Evolutionary conservation across 2,888 invertebrate genomes (phyloP).

Genomic region (Lasioglossum calceatum): DNA sequence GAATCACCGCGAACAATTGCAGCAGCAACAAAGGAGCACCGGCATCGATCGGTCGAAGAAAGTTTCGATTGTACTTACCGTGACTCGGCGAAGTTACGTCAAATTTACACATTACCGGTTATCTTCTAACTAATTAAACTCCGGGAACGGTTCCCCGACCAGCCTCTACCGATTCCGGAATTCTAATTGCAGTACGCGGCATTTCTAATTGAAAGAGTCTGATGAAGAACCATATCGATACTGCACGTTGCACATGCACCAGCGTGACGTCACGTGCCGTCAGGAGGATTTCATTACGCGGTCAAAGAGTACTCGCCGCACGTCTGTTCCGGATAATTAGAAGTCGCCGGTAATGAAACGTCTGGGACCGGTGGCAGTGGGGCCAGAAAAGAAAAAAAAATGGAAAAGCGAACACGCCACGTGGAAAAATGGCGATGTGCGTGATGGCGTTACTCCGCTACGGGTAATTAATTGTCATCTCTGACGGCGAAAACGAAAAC

Average conservation of each 20-base stretch:
- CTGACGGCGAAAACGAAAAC: constrained; percentile 28
- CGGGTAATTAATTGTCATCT: constrained; percentile 65
- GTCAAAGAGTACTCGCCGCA: constrained; percentile 16
- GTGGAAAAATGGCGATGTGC: constrained; percentile 13
- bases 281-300: constrained; percentile 15
- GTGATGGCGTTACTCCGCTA: constrained; percentile 49
- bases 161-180: background rate
- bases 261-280: background rate
- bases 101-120: background rate
- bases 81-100: background rate
- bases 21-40: background rate
- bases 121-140: constrained; percentile 4
- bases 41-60: background rate
- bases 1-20: background rate
- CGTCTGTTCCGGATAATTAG: constrained; percentile 47
- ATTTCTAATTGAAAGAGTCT: background rate
- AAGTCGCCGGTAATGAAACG: constrained; percentile 38
- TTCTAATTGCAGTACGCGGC: background rate
- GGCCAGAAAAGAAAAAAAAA: background rate
- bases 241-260: background rate
- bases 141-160: background rate
- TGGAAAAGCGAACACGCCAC: background rate
- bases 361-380: background rate
- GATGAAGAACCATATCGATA: background rate
- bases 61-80: background rate